Evolutionary conservation across 2,797 vertebrate genomes (phyloP).

Genomic region (Etheostoma nigrum): DNA sequence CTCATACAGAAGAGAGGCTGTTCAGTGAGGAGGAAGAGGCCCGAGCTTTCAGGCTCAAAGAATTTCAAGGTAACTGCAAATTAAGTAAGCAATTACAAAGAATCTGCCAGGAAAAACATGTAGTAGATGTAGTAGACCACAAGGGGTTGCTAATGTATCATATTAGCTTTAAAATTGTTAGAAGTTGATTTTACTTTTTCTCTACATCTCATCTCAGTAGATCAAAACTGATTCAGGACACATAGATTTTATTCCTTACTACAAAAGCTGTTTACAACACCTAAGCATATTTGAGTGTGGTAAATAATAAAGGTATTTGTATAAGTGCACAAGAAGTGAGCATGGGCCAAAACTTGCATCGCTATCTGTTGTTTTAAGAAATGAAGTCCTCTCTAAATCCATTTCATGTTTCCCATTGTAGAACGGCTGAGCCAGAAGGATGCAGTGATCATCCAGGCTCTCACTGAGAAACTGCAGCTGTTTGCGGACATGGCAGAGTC

Average conservation of each 20-base stretch:
- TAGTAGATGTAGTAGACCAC: slow-evolving; percentile 35
- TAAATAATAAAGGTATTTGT: not conserved
- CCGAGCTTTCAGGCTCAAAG: slow-evolving; percentile 84
- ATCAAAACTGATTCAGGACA: not conserved
- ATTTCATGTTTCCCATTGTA: slow-evolving; percentile 52
- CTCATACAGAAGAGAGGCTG: slow-evolving; percentile 88
- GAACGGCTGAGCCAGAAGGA: slow-evolving; percentile 91
- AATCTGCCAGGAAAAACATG: not conserved
- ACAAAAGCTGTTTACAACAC: not conserved
- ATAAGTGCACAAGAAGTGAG: not conserved
- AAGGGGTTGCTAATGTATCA: slow-evolving; percentile 54
- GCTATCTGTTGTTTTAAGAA: not conserved
- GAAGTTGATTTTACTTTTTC: not conserved
- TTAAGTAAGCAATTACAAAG: not conserved
- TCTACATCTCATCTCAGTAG: not conserved
- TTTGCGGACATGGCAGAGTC: slow-evolving; percentile 91
- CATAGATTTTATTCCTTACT: too few relatives aligned
- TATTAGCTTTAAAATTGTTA: not conserved
- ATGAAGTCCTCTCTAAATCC: not conserved
- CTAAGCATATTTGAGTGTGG: not conserved
- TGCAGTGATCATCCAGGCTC: slow-evolving; percentile 86
- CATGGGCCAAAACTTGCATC: not conserved
- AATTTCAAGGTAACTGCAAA: slow-evolving; percentile 90
- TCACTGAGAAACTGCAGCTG: slow-evolving; percentile 93
- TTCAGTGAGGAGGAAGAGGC: slow-evolving; percentile 90